Percentiles rank a stretch among this genome's conserved stretches.
Evolutionary conservation across 2,888 invertebrate genomes (phyloP).

Genomic region (Parnassius mnemosyne): DNA sequence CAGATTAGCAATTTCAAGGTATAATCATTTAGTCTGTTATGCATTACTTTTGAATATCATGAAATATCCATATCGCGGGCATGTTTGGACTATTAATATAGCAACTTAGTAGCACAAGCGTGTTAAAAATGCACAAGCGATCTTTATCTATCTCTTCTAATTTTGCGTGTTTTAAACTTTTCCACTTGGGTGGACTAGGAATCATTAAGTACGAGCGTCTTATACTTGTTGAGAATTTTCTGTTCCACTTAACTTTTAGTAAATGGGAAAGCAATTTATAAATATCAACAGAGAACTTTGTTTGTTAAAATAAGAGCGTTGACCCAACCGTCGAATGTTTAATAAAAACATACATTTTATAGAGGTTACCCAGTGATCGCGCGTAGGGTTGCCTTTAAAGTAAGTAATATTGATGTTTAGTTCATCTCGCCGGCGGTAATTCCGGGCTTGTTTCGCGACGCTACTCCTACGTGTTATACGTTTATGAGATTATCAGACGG

Average conservation of each 20-base stretch:
- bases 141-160: too few species aligned
- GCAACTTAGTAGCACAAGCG: too few species aligned
- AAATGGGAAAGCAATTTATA: background rate
- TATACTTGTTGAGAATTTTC: background rate
- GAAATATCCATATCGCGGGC: too few species aligned
- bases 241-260: too few species aligned
- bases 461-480: slow-evolving; percentile 17
- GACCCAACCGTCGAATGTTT: slow-evolving; percentile 23
- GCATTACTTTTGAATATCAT: too few species aligned
- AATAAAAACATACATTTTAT: slow-evolving; percentile 22
- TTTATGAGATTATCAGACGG: slow-evolving; percentile 15
- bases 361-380: slow-evolving; percentile 9
- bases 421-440: slow-evolving; percentile 33
- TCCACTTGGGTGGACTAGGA: too few species aligned
- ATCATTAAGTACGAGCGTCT: too few species aligned
- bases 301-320: slow-evolving; percentile 14
- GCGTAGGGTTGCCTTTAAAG: slow-evolving; percentile 24
- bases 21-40: too few species aligned
- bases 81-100: too few species aligned
- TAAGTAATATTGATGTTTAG: slow-evolving; percentile 38
- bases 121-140: too few species aligned
- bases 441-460: slow-evolving; percentile 33
- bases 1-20: too few species aligned
- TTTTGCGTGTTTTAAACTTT: too few species aligned
- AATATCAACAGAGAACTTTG: slow-evolving; percentile 14